A percentile compares a stretch with the other conserved stretches of the same genome.
phyloP scores from a whole-genome alignment of 2,888 invertebrate species.

The Eudemis profundana region DNA sequence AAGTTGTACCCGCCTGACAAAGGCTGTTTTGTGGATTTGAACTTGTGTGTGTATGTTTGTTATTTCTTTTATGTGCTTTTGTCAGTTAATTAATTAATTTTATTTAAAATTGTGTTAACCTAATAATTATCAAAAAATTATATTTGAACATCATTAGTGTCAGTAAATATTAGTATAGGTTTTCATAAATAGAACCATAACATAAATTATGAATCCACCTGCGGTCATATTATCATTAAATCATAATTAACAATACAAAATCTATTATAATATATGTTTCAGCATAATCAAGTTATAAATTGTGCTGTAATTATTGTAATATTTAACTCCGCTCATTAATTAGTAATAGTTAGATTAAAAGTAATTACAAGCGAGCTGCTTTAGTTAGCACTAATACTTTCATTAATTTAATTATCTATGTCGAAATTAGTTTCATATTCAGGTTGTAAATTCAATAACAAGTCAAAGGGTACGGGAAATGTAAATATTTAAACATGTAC shows the following conservation, averaged over 20 bases:
- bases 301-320: neutral
- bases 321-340: slow-evolving; percentile 13
- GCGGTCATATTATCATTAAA: neutral
- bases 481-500: slow-evolving; percentile 21
- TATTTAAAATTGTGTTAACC: too few relatives aligned
- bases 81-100: too few relatives aligned
- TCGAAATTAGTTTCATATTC: slow-evolving; percentile 34
- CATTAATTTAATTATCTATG: slow-evolving; percentile 34
- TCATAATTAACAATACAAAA: neutral
- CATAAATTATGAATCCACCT: too few relatives aligned
- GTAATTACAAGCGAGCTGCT: slow-evolving; percentile 9
- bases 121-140: too few relatives aligned
- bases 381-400: slow-evolving; percentile 28
- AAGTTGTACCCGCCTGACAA: too few relatives aligned
- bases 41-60: too few relatives aligned
- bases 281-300: neutral
- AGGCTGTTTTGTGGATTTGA: too few relatives aligned
- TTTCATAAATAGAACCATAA: too few relatives aligned
- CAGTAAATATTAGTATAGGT: too few relatives aligned
- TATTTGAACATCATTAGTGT: too few relatives aligned
- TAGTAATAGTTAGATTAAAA: slow-evolving; percentile 2
- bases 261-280: neutral
- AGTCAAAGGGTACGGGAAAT: slow-evolving; percentile 18
- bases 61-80: too few relatives aligned
- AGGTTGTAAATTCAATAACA: slow-evolving; percentile 33